Conservation (phyloP, 2,797 vertebrate species). For the Neopelma chrysocephalum region DNA sequence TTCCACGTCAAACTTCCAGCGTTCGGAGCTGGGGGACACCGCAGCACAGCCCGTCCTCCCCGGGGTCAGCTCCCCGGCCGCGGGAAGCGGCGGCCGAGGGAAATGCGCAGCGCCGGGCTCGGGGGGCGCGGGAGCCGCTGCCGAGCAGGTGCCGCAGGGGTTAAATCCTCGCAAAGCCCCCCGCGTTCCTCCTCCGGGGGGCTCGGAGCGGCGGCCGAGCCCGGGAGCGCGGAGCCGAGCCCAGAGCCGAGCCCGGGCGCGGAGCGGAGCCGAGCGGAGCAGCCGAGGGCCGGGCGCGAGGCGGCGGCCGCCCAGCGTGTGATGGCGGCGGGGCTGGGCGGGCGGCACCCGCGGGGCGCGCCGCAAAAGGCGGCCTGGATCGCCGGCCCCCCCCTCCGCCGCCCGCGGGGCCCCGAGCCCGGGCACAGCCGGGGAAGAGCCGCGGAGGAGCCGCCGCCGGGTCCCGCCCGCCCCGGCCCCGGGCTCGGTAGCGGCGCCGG, state of each 20-base stretch:
- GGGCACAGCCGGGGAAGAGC: not conserved
- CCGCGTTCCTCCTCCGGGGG: not conserved
- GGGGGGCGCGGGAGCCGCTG: not conserved
- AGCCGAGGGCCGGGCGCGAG: constrained; percentile 55
- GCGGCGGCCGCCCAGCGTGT: constrained; percentile 63
- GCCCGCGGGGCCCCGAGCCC: not conserved
- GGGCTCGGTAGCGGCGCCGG: too few relatives aligned
- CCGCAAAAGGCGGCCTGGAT: constrained; percentile 79
- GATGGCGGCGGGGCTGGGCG: constrained; percentile 64
- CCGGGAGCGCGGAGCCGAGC: not conserved
- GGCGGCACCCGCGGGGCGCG: constrained; percentile 53
- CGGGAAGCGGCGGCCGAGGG: not conserved
- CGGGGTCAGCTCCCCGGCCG: not conserved
- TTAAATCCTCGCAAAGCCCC: not conserved
- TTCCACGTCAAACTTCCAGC: too few relatives aligned
- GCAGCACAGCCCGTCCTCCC: too few relatives aligned
- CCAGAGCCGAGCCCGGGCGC: constrained; percentile 42
- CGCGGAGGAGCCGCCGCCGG: too few relatives aligned
- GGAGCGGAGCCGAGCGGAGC: constrained; percentile 2
- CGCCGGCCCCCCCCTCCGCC: not conserved
- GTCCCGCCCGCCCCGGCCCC: too few relatives aligned
- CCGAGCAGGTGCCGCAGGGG: not conserved
- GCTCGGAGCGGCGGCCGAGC: not conserved
- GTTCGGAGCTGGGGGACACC: too few relatives aligned
- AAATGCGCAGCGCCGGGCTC: not conserved